A percentile compares a stretch with the other conserved stretches of the same genome.
These are phyloP conservation scores for Crotalus horridus DNA, from an alignment of 2,113 vertebrate species.

Conservation along the genomic window DNA sequence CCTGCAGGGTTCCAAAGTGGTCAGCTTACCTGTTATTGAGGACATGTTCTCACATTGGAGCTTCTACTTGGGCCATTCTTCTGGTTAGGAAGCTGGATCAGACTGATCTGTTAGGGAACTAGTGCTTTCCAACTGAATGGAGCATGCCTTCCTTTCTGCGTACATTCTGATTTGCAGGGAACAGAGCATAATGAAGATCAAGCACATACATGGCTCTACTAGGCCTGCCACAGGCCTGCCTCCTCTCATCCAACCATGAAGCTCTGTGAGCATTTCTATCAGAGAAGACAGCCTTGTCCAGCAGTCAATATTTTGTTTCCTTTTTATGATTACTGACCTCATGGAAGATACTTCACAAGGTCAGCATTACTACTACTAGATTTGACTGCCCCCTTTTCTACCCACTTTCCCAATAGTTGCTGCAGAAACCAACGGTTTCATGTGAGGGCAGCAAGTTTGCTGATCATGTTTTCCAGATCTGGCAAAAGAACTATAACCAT, in stretches of 20 bases:
- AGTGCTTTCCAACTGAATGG: background rate
- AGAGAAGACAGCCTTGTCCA: background rate
- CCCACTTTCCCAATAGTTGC: background rate
- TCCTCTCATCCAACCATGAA: background rate
- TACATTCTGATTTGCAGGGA: background rate
- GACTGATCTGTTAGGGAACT: background rate
- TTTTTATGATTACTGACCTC: background rate
- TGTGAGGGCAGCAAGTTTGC: background rate
- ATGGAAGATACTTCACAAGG: background rate
- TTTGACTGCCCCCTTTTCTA: background rate
- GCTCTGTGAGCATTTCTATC: background rate
- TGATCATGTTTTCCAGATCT: background rate
- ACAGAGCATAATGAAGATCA: background rate
- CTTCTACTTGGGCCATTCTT: background rate
- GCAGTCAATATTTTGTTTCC: background rate
- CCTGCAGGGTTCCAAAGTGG: background rate
- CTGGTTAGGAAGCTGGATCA: background rate
- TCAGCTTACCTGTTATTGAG: background rate
- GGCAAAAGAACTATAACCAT: background rate
- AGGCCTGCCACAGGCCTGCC: background rate
- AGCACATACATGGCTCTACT: background rate
- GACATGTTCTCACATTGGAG: background rate
- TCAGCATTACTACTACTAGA: background rate
- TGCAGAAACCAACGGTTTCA: background rate
- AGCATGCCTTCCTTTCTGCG: background rate